phyloP scores from a whole-genome alignment of 2,113 vertebrate genomes.

The Diphyllodes magnificus region DNA sequence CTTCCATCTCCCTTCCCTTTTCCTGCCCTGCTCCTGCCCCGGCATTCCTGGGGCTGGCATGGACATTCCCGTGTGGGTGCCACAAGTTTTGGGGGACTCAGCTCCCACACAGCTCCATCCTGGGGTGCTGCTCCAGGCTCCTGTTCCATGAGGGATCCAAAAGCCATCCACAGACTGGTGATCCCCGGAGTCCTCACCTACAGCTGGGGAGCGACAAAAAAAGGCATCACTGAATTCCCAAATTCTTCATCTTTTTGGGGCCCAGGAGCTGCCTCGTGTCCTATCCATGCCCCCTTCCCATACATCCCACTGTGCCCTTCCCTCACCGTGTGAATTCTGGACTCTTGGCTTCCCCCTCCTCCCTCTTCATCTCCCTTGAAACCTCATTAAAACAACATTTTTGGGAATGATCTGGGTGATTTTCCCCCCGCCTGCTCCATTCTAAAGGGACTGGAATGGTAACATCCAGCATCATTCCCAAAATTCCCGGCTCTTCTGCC shows the following conservation, averaged over 20 bases:
- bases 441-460: neutral
- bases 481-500: accelerated
- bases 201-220: neutral
- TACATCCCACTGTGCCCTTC: neutral
- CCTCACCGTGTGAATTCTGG: accelerated
- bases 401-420: accelerated
- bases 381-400: neutral
- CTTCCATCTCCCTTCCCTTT: neutral
- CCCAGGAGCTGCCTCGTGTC: neutral
- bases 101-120: neutral
- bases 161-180: neutral
- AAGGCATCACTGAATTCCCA: neutral
- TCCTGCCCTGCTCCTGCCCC: neutral
- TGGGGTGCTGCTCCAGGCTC: accelerated
- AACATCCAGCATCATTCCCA: neutral
- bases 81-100: accelerated
- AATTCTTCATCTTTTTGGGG: neutral
- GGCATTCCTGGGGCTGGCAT: accelerated
- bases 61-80: accelerated
- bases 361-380: neutral
- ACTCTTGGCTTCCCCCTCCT: neutral
- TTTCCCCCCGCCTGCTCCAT: neutral
- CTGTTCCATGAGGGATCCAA: neutral
- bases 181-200: neutral
- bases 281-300: accelerated